Conservation (phyloP, 2,113 vertebrate species). For the Cyanistes caeruleus region DNA sequence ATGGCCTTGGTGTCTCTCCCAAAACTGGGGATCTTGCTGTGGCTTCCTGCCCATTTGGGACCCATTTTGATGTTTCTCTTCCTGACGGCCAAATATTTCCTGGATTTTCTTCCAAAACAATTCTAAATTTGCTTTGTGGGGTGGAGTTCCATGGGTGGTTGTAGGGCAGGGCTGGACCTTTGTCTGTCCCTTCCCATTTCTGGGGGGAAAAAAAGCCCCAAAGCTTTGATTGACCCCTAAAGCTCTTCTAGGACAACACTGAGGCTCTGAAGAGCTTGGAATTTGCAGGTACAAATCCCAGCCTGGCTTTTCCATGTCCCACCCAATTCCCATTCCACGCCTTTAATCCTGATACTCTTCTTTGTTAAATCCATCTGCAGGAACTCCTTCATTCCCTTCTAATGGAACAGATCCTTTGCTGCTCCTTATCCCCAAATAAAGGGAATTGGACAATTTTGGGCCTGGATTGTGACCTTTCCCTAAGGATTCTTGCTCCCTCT, state of each 20-base stretch:
- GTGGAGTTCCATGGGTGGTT: not conserved
- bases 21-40: not conserved
- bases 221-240: not conserved
- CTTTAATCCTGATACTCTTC: not conserved
- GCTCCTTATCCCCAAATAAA: not conserved
- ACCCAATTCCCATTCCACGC: rapidly evolving
- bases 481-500: not conserved
- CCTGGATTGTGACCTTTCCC: not conserved
- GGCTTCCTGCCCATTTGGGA: not conserved
- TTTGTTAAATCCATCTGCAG: not conserved
- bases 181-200: not conserved
- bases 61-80: not conserved
- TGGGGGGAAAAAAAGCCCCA: not conserved
- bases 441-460: not conserved
- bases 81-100: not conserved
- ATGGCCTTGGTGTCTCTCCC: not conserved
- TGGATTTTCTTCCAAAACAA: not conserved
- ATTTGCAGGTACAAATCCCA: not conserved
- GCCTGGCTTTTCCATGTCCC: not conserved
- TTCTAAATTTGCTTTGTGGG: rapidly evolving
- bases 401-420: not conserved
- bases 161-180: not conserved
- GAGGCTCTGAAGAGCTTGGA: not conserved
- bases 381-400: not conserved
- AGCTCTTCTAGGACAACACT: not conserved